Base-by-base conservation (phyloP, 1,140 invertebrate species). In the Aricia agestis region DNA sequence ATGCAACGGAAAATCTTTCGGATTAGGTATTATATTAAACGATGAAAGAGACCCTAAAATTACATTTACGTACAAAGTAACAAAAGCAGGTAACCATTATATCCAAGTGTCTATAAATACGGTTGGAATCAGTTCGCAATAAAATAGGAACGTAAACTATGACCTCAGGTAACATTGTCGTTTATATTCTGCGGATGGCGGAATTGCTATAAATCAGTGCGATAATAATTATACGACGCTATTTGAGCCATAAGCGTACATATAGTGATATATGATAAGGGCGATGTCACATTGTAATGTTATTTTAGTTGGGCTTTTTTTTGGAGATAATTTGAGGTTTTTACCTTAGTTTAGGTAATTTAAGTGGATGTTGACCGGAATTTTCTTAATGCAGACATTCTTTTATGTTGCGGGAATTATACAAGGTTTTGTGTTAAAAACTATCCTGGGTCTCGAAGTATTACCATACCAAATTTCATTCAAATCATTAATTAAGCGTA, bases 111-210 rank as follows among this genome's bases (percentile, higher is more conserved):
- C 10, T 32, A 63, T 65, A 63, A 70, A 41, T 36, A 15, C 1
- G 13, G 13, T 41, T 66, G 13, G 45, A 66, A 71, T 71, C 65
- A 71, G 65, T 71, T 66, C 58, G 69, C 63, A 71, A 66, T 71
- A 65, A 71, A 66, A 71, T 71, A 72, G 67, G 66, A 69, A 67
- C 61, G 45, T 72, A 72, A 52, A 67, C 52, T 72, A 72, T 58
- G 63, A 41, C 57, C 58, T 59, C 59, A 66, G 68, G 67, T 84
- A 84, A 85, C 79, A 78, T 69, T 68, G 77, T 73, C 81, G 80
- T 87, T 87, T 89, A 83, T 85, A 87, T 90, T 88, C 84, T 90
- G 84, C 81, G 59, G 78, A 82, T 85, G 75, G 76, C 88, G 82
- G 82, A 57, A 69, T 68, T 36, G 71, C 79, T 74, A 82, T 88